Base-by-base conservation (phyloP, 2,797 vertebrate genomes). In the Macroramphosus scolopax region DNA sequence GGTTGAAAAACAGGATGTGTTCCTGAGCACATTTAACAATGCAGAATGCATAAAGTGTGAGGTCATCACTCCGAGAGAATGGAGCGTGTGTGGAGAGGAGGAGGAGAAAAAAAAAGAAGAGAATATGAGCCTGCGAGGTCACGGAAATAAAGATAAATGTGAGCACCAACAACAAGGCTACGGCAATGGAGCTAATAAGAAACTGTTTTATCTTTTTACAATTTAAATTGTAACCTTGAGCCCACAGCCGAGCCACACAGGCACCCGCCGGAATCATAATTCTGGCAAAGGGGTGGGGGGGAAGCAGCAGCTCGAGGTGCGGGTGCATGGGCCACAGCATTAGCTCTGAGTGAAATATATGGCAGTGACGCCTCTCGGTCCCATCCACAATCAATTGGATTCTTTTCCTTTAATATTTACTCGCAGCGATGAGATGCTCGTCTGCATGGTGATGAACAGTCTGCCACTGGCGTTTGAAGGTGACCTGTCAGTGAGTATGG, bases 361-460 rank as follows among this genome's bases (percentile, higher is more conserved):
- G 90, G 88, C 90, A 72, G 68, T 68, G 88, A 92, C 82, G 84
- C 93, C 91, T 93, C 92, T 93, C 91, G 87, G 87, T 86, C 90
- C 91, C 92, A 93, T 96, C 92, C 93, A 92, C 94, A 97, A 97
- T 97, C 94, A 97, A 96, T 95, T 95, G 95, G 92, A 96, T 97
- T 98, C 95, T 96, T 99, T 98, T 97, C 92, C 94, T 97, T 98
- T 97, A 98, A 98, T 97, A 97, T 99, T 99, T 99, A 97, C 95
- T 97, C 90, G 93, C 93, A 91, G 91, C 94, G 94, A 96, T 96
- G 95, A 98, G 94, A 96, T 95, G 92, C 95, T 98, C 91, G 95
- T 96, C 93, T 96, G 94, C 94, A 94, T 95, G 93, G 94, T 98
- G 97, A 98, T 97, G 96, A 98, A 99, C 94, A 96, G 96, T 92